These are phyloP conservation scores for Palythoa grandis DNA, from an alignment of 92 coral and sea anemone genomes.

Conservation along the genomic window DNA sequence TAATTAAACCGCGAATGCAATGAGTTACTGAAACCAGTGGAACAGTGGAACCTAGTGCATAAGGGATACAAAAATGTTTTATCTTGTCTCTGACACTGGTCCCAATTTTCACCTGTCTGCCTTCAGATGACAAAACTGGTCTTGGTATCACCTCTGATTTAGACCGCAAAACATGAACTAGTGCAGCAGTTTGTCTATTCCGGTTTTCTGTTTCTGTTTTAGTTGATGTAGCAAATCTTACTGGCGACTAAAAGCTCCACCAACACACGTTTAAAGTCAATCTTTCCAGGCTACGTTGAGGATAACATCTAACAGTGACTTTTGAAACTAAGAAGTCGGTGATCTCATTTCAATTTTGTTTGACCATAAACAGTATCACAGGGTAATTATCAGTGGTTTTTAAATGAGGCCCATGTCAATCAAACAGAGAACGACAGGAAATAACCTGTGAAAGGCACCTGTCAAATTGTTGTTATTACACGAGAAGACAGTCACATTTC, in stretches of 20 bases:
- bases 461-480: background rate
- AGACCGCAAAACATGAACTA: background rate
- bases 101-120: conserved; percentile 10
- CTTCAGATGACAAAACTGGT: background rate
- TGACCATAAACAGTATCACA: conserved; percentile 4
- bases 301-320: background rate
- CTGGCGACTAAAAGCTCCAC: background rate
- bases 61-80: background rate
- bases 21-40: background rate
- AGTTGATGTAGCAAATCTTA: background rate
- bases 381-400: conserved; percentile 6
- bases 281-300: background rate
- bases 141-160: background rate
- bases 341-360: conserved; percentile 26
- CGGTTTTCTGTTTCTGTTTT: background rate
- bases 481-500: background rate
- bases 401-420: background rate
- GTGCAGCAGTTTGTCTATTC: background rate
- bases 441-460: conserved; percentile 17
- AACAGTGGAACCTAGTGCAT: background rate
- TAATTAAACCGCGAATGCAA: background rate
- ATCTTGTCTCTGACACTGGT: background rate
- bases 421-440: background rate
- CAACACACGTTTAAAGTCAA: background rate
- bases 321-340: background rate